Base-by-base conservation (phyloP, 2,797 vertebrate species). In the Bufotes viridis region DNA sequence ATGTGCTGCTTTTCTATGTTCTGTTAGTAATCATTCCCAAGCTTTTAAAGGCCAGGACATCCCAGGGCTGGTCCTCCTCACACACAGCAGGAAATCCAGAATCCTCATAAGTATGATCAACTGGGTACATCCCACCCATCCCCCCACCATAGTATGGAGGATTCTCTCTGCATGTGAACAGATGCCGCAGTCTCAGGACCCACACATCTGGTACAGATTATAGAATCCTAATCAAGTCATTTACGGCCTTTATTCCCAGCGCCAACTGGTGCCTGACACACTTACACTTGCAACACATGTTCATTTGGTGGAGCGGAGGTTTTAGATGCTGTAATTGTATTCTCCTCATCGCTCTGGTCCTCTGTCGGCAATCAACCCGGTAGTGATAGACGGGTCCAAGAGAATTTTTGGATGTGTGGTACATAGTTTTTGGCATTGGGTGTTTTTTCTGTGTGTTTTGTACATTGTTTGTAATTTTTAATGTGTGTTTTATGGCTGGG, bases 1-100 rank as follows among this genome's bases (percentile, higher is more conserved):
- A 42, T 42, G 42, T 42, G 42, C 42, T 42, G 42, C 42, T 42
- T 42, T 42, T 42, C 42, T 42, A 42, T 42, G 42, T 42, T 5
- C 42, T 42, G 42, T 42, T 42, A 42, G 42, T 42, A 42, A 42
- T 42, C 42, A 42, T 42, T 42, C 42, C 42, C 67, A 78, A 60
- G 72, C 15, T 49, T 49, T 49, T 78, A 26, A 24, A 83, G 13
- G 17, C 24, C 55, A 75, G 69, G 87, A 88, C 80, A 81, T 88
- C 87, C 87, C 76, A 42, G 26, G 12, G 24, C 67, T 81, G 34
- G 61, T 29, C 70, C 20, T 74, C 78, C 51, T 79, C 74, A 58
- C 81, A 80, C 82, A 63, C 75, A 89, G 88, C 85, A 84, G 81
- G 81, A 89, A 86, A 72, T 83, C 18, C 4, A 83, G 80, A 74